phyloP scores from a whole-genome alignment of 2,113 vertebrate species.

The Clarias macrocephalus region DNA sequence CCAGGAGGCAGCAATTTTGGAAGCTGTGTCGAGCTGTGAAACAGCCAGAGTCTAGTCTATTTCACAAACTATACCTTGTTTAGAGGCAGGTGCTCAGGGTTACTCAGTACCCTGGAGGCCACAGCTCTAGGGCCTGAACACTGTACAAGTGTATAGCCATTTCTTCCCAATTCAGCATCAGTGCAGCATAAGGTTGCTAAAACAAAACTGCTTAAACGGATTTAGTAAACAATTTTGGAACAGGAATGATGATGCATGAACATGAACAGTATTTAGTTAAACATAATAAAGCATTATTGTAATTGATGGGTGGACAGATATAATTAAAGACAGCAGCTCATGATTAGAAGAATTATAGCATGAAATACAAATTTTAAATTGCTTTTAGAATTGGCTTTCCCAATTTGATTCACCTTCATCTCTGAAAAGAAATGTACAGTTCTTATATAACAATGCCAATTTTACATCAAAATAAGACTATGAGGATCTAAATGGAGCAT shows the following conservation, averaged over 20 bases:
- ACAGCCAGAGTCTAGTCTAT: not conserved
- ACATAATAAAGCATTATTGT: not conserved
- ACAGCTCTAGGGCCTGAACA: not conserved
- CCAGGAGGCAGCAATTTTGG: slow-evolving; percentile 27
- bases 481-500: no score
- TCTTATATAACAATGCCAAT: not conserved
- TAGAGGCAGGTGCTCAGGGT: not conserved
- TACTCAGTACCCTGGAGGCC: slow-evolving; percentile 16
- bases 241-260: not conserved
- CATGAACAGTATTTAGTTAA: not conserved
- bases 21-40: not conserved
- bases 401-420: not conserved
- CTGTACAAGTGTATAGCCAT: not conserved
- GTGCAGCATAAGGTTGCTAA: not conserved
- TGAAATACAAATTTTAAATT: not conserved
- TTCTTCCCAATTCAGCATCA: not conserved
- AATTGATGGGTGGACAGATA: not conserved
- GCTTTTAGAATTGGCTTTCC: not conserved
- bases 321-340: not conserved
- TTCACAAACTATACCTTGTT: not conserved
- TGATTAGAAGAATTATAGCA: not conserved
- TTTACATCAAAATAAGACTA: not conserved
- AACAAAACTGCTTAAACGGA: not conserved
- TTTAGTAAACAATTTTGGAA: not conserved
- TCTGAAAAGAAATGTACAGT: not conserved